phyloP scores from a whole-genome alignment of 2,113 vertebrate species.

The Oxygymnocypris stewartii region DNA sequence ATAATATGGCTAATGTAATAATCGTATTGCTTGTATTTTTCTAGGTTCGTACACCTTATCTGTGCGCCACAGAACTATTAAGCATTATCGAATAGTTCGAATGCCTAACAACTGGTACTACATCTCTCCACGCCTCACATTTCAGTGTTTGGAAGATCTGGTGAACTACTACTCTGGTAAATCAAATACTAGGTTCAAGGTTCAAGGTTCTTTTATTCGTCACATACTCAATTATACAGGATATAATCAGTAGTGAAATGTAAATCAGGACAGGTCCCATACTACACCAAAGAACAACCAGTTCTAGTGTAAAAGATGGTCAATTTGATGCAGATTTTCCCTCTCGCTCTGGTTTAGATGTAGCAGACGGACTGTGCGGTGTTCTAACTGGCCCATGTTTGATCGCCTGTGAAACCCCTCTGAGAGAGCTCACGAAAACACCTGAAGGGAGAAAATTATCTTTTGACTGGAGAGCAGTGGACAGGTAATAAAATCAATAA shows the following conservation, averaged over 20 bases:
- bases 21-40: not conserved
- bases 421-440: conserved; percentile 32
- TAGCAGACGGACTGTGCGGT: conserved; percentile 83
- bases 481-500: conserved; percentile 62
- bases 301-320: not conserved
- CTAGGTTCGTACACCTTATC: conserved; percentile 83
- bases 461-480: conserved; percentile 74
- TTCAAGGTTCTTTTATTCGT: too few relatives aligned
- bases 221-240: too few relatives aligned
- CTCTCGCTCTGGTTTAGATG: conserved; percentile 66
- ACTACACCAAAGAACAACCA: not conserved
- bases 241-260: too few relatives aligned
- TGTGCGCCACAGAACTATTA: conserved; percentile 77
- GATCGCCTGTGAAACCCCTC: conserved; percentile 60
- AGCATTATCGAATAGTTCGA: conserved; percentile 85
- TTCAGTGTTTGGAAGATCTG: conserved; percentile 86
- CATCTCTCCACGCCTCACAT: conserved; percentile 84
- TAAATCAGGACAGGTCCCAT: too few relatives aligned
- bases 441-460: conserved; percentile 72
- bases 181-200: not conserved
- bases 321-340: not conserved
- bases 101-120: conserved; percentile 87
- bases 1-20: not conserved
- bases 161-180: conserved; percentile 89
- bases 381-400: conserved; percentile 84